Percentiles rank a stretch among this genome's conserved stretches.
These are phyloP conservation scores for Thyatira batis DNA, from an alignment of 2,888 invertebrate species.

Conservation along the genomic window DNA sequence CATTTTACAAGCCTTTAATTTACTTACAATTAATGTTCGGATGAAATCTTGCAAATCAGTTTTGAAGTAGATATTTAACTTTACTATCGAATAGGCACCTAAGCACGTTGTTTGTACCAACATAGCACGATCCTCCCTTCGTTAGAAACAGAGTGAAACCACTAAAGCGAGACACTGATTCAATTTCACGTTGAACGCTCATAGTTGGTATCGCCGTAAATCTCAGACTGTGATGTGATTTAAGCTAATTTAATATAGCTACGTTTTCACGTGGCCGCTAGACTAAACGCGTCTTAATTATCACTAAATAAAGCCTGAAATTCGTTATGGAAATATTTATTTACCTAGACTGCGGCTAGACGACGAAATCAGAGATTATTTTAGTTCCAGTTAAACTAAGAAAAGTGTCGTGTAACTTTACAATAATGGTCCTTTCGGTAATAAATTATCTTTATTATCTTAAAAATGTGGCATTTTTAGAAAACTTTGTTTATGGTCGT, in stretches of 20 bases:
- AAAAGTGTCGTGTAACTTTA: no score
- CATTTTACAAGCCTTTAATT: no score
- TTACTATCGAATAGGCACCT: neutral
- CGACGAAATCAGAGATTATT: neutral
- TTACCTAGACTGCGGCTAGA: neutral
- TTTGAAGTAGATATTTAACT: neutral
- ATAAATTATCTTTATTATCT: no score
- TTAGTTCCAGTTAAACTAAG: no score
- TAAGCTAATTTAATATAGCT: slow-evolving; percentile 77
- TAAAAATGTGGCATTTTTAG: no score
- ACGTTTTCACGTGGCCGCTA: slow-evolving; percentile 56
- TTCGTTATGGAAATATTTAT: neutral
- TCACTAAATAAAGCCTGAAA: slow-evolving; percentile 5
- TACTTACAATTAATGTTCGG: no score
- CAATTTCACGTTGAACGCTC: slow-evolving; percentile 68
- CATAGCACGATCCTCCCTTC: slow-evolving; percentile 40
- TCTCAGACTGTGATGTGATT: slow-evolving; percentile 76
- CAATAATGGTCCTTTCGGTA: no score
- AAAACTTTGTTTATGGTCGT: no score
- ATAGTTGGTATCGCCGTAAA: slow-evolving; percentile 62
- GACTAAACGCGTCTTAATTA: slow-evolving; percentile 73
- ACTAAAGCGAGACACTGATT: slow-evolving; percentile 72
- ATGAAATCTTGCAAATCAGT: no score
- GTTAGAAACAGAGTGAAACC: slow-evolving; percentile 58
- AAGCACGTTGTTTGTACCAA: slow-evolving; percentile 5